Conservation (phyloP, 1,140 invertebrate species). For the Trachelipus rathkii region DNA sequence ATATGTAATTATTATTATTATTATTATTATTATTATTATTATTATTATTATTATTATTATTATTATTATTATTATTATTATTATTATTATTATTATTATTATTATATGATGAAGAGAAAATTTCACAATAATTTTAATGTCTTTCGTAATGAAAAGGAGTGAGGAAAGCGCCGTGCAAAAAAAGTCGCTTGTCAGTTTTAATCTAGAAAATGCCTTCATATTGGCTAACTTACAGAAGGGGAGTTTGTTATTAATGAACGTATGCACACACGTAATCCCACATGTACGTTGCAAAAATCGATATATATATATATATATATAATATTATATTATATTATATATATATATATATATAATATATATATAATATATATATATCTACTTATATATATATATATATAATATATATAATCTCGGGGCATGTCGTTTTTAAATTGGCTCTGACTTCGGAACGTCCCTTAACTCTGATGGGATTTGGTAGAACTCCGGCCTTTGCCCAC, state of each 20-base stretch:
- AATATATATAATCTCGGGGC: background rate
- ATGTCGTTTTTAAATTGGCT: no score
- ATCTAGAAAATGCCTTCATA: slow-evolving; percentile 5
- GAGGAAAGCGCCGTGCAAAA: background rate
- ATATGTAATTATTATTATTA: no score
- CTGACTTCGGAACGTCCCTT: no score
- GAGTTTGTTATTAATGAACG: no score
- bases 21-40: no score
- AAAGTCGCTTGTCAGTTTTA: background rate
- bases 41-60: no score
- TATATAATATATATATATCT: background rate
- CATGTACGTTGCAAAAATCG: background rate
- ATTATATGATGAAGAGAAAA: background rate
- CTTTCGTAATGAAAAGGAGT: slow-evolving; percentile 1
- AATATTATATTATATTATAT: slow-evolving; percentile 15
- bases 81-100: no score
- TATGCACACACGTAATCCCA: no score
- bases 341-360: slow-evolving; percentile 15
- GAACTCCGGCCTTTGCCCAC: no score
- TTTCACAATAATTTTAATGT: slow-evolving; percentile 7
- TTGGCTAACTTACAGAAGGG: background rate
- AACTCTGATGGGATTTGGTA: no score
- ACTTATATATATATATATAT: background rate
- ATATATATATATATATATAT: slow-evolving; percentile 13
- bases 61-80: no score